Evolutionary conservation across 2,113 vertebrate genomes (phyloP).

Genomic region (Eulemur macaco): DNA sequence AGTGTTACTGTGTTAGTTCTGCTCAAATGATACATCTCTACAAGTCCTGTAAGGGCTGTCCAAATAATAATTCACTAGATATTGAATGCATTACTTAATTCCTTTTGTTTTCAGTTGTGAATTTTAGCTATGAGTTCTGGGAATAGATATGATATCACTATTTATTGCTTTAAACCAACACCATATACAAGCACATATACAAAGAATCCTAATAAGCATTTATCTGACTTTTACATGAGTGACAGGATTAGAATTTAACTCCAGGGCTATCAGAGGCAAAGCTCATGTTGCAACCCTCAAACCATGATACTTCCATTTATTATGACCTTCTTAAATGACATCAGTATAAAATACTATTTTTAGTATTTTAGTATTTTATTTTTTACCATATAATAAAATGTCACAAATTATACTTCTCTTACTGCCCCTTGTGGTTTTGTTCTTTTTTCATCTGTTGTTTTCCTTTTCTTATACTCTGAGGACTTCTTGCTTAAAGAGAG

Average conservation of each 20-base stretch:
- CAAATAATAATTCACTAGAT: neutral
- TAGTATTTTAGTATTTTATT: neutral
- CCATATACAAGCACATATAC: neutral
- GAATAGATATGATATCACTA: neutral
- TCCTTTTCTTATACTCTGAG: neutral
- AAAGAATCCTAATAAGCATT: neutral
- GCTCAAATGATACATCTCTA: neutral
- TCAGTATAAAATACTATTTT: neutral
- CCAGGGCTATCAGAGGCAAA: neutral
- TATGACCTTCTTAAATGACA: neutral
- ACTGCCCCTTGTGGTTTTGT: neutral
- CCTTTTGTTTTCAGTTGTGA: neutral
- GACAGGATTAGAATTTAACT: neutral
- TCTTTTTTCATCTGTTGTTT: neutral
- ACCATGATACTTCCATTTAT: neutral
- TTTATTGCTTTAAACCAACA: neutral
- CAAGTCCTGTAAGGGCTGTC: rapidly evolving
- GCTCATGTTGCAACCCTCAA: neutral
- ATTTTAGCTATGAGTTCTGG: neutral
- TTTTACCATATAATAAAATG: neutral
- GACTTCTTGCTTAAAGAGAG: neutral
- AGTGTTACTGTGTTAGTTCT: neutral
- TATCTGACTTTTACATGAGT: neutral
- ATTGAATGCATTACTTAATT: neutral
- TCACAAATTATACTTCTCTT: neutral